Conservation (phyloP, 2,113 vertebrate genomes). For the Odontophorus gujanensis region DNA sequence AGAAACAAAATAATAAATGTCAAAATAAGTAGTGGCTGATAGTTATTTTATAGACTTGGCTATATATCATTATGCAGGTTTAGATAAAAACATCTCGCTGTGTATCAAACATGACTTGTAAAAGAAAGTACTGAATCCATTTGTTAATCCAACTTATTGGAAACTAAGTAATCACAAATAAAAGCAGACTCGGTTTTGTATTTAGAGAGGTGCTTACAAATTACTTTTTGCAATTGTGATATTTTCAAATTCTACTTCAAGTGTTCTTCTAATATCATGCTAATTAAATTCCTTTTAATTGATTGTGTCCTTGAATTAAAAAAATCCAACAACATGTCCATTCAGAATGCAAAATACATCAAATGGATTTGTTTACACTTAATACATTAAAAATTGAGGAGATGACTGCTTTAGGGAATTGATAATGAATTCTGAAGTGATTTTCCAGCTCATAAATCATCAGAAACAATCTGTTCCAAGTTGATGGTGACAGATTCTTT, state of each 20-base stretch:
- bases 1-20: background rate
- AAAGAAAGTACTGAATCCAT: background rate
- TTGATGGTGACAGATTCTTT: slow-evolving; percentile 13
- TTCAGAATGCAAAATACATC: slow-evolving; percentile 50
- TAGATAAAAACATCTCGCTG: background rate
- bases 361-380: slow-evolving; percentile 26
- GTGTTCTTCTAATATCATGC: background rate
- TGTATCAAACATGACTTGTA: background rate
- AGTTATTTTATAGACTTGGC: background rate
- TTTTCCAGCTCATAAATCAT: slow-evolving; percentile 18
- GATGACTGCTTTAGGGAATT: slow-evolving; percentile 3
- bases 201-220: slow-evolving; percentile 29
- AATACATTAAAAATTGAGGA: slow-evolving; percentile 12
- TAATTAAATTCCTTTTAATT: slow-evolving; percentile 48
- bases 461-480: slow-evolving; percentile 25
- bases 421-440: background rate
- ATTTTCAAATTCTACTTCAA: slow-evolving; percentile 41
- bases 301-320: slow-evolving; percentile 46
- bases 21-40: background rate
- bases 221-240: slow-evolving; percentile 13
- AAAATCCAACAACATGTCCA: background rate
- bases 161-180: background rate
- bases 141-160: background rate
- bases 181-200: background rate
- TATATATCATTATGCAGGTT: background rate